These are phyloP conservation scores for Ara ararauna DNA, from an alignment of 2,797 vertebrate species.

Conservation along the genomic window DNA sequence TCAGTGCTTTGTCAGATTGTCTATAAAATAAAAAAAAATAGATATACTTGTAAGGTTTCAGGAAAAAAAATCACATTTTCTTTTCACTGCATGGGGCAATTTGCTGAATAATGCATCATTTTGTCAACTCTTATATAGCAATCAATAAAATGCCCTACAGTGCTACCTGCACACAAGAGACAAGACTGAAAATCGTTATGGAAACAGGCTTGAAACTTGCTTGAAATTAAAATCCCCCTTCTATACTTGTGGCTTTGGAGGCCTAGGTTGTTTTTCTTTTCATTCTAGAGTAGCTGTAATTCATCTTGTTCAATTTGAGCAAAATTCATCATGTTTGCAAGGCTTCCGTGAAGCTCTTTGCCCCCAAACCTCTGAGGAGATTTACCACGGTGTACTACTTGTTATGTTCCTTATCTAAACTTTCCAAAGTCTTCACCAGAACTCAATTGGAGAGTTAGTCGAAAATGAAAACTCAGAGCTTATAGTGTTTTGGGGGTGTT, in stretches of 20 bases:
- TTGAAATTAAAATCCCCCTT: slow-evolving; percentile 26
- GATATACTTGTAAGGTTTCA: background rate
- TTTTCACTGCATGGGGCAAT: slow-evolving; percentile 41
- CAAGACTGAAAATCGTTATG: slow-evolving; percentile 25
- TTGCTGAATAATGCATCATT: slow-evolving; percentile 66
- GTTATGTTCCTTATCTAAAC: background rate
- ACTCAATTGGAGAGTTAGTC: background rate
- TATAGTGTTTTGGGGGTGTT: background rate
- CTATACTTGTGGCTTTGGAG: background rate
- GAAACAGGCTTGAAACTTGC: slow-evolving; percentile 41
- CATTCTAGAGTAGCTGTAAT: slow-evolving; percentile 16
- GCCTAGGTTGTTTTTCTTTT: slow-evolving; percentile 23
- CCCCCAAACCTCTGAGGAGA: background rate
- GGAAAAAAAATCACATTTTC: background rate
- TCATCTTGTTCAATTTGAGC: slow-evolving; percentile 6
- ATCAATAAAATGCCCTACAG: slow-evolving; percentile 28
- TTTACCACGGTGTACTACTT: background rate
- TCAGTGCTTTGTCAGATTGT: background rate
- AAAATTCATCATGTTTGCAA: slow-evolving; percentile 16
- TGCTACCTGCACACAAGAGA: slow-evolving; percentile 5
- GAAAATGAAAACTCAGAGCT: background rate
- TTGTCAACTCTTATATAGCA: slow-evolving; percentile 49
- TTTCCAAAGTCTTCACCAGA: background rate
- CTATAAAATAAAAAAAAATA: background rate
- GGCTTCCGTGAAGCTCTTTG: background rate